Conservation (phyloP, 2,888 invertebrate species). For the Notodonta ziczac region DNA sequence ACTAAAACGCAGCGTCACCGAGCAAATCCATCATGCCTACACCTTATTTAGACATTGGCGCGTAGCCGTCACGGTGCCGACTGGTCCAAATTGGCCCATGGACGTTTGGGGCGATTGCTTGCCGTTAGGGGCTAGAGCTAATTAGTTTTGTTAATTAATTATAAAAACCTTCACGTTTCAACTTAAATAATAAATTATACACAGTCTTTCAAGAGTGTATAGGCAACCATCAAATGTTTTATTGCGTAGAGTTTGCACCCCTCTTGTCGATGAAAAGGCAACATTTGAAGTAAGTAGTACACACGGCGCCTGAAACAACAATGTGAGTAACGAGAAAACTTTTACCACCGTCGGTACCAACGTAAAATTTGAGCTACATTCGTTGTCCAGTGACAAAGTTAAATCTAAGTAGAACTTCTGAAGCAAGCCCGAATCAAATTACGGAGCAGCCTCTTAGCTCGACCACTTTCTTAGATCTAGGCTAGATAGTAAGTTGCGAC, state of each 20-base stretch:
- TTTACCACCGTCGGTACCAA: conserved; percentile 6
- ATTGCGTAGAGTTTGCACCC: not conserved
- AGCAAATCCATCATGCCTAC: conserved; percentile 47
- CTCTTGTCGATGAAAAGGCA: not conserved
- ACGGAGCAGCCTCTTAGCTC: conserved; percentile 10
- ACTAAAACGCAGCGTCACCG: conserved; percentile 57
- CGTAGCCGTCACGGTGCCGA: conserved; percentile 20
- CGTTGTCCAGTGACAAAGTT: conserved; percentile 6
- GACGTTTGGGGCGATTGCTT: conserved; percentile 7
- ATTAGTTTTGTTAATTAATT: conserved; percentile 16
- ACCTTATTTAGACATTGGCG: conserved; percentile 46
- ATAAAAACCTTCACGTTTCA: not conserved
- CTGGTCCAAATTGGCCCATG: conserved; percentile 16
- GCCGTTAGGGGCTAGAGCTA: conserved; percentile 18
- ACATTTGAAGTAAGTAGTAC: conserved; percentile 5
- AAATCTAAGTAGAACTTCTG: conserved; percentile 10
- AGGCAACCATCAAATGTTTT: not conserved
- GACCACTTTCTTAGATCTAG: conserved; percentile 22
- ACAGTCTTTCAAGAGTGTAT: not conserved
- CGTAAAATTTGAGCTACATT: conserved; percentile 13
- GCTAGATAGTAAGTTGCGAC: conserved; percentile 16
- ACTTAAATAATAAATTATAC: not conserved
- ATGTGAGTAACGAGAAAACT: conserved; percentile 14
- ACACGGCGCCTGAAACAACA: conserved; percentile 6
- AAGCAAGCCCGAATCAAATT: conserved; percentile 16